phyloP scores from a whole-genome alignment of 2,113 vertebrate genomes.

The Helogale parvula region DNA sequence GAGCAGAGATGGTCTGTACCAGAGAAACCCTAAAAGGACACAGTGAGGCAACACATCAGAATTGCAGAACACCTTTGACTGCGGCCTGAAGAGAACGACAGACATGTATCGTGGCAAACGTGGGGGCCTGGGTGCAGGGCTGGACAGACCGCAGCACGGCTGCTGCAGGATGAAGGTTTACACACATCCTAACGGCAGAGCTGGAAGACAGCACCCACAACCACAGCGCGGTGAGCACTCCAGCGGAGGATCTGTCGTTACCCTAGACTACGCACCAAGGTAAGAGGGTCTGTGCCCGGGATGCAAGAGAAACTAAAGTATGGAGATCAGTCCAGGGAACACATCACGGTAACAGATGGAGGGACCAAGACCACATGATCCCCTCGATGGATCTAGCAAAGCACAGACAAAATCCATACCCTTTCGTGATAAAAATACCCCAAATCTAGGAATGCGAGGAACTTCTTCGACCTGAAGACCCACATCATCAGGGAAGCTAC shows the following conservation, averaged over 20 bases:
- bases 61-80: too few relatives aligned
- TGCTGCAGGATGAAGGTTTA: background rate
- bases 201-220: background rate
- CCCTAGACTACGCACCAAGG: fast-evolving
- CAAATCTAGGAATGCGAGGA: background rate
- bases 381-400: background rate
- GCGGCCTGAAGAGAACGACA: background rate
- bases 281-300: background rate
- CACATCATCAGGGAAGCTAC: background rate
- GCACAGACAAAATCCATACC: background rate
- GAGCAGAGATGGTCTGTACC: background rate
- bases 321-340: background rate
- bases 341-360: background rate
- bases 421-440: background rate
- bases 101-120: fast-evolving
- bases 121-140: background rate
- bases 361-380: background rate
- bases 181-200: background rate
- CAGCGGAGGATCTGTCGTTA: background rate
- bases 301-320: background rate
- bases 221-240: fast-evolving
- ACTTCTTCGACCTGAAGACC: background rate
- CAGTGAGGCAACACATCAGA: fast-evolving
- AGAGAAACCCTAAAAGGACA: background rate
- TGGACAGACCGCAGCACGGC: fast-evolving